phyloP scores from a whole-genome alignment of 1,140 invertebrate species.

The Lucilia sericata region DNA sequence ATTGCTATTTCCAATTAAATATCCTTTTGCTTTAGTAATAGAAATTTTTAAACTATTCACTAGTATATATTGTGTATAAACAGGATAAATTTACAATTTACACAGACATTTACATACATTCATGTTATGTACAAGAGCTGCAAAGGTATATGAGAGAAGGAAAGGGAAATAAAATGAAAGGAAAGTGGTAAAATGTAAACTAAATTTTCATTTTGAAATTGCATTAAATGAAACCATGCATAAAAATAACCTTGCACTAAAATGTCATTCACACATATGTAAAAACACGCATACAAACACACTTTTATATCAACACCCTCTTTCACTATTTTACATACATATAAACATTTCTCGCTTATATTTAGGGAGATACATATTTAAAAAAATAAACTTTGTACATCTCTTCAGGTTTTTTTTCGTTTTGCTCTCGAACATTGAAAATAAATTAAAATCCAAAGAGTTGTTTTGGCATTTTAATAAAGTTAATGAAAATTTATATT shows the following conservation, averaged over 20 bases:
- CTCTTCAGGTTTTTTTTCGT: no score
- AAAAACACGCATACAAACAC: not conserved
- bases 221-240: slow-evolving; percentile 23
- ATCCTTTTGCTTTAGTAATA: not conserved
- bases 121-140: not conserved
- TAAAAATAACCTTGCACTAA: slow-evolving; percentile 24
- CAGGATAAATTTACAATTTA: not conserved
- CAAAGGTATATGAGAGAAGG: not conserved
- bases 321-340: no score
- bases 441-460: no score
- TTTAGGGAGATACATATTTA: no score
- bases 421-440: no score
- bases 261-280: not conserved
- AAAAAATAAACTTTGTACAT: no score
- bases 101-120: not conserved
- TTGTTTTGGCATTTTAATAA: slow-evolving; percentile 1
- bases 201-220: slow-evolving; percentile 14
- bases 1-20: slow-evolving; percentile 24
- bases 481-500: slow-evolving; percentile 18
- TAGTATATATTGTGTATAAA: not conserved
- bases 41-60: not conserved
- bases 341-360: no score
- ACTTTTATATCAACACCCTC: no score
- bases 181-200: not conserved
- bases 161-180: not conserved